Percentiles rank a stretch among this genome's conserved stretches.
These are phyloP conservation scores for Pardosa pseudoannulata DNA, from an alignment of 2,888 invertebrate genomes.

Conservation along the genomic window DNA sequence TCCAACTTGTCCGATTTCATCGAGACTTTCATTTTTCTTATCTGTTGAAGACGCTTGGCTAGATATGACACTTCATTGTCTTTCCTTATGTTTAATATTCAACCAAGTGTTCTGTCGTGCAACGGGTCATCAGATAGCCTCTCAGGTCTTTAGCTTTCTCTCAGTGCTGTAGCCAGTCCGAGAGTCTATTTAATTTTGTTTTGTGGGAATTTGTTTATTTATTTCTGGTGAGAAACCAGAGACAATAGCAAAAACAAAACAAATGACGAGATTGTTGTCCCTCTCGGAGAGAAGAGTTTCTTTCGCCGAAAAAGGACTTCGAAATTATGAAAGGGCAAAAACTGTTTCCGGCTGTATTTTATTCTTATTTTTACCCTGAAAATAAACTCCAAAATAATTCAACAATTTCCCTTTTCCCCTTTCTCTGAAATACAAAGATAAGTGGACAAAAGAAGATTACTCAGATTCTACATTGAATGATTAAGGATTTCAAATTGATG, in stretches of 20 bases:
- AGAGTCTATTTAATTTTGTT: not conserved
- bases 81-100: conserved; percentile 21
- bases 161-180: not conserved
- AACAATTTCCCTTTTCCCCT: too few relatives aligned
- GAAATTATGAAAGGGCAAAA: not conserved
- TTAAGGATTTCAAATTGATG: too few relatives aligned
- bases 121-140: conserved; percentile 37
- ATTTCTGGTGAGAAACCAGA: not conserved
- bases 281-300: not conserved
- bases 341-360: too few relatives aligned
- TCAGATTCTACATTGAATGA: too few relatives aligned
- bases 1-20: not conserved
- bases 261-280: not conserved
- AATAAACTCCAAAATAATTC: too few relatives aligned
- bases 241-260: not conserved
- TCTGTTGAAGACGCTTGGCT: not conserved
- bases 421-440: too few relatives aligned
- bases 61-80: not conserved
- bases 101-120: conserved; percentile 23
- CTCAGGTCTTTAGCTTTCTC: not conserved
- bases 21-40: not conserved
- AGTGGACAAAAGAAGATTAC: too few relatives aligned
- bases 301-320: not conserved
- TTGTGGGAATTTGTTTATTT: not conserved
- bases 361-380: too few relatives aligned